phyloP scores from a whole-genome alignment of 2,113 vertebrate genomes.

The Willisornis vidua region DNA sequence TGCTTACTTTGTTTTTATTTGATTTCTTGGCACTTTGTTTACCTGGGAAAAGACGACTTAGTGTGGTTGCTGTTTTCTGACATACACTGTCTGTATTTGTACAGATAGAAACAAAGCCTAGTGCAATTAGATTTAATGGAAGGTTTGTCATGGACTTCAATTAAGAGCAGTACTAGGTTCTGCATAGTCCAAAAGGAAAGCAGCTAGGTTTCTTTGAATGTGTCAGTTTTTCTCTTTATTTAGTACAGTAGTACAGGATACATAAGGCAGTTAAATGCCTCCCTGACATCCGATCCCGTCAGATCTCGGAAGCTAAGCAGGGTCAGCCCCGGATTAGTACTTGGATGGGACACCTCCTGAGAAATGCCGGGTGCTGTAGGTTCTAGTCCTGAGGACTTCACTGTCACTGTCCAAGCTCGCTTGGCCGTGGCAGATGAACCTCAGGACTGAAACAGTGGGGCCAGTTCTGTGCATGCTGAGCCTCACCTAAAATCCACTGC shows the following conservation, averaged over 20 bases:
- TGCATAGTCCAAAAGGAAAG: neutral
- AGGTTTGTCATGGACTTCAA: neutral
- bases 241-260: neutral
- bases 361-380: too few species aligned
- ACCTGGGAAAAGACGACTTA: neutral
- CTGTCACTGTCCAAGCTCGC: too few species aligned
- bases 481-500: too few species aligned
- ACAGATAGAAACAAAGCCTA: neutral
- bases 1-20: conserved; percentile 6
- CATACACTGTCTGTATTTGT: neutral
- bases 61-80: neutral
- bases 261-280: too few species aligned
- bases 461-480: too few species aligned
- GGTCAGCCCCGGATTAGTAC: too few species aligned
- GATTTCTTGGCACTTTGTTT: conserved; percentile 30
- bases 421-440: too few species aligned
- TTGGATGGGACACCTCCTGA: too few species aligned
- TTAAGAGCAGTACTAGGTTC: neutral
- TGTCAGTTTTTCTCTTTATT: neutral
- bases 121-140: neutral
- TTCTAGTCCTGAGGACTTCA: too few species aligned
- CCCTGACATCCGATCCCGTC: too few species aligned
- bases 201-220: neutral
- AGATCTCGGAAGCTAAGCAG: too few species aligned
- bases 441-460: too few species aligned